Base-by-base conservation (phyloP, 1,140 invertebrate species). In the Drosophila sulfurigaster region DNA sequence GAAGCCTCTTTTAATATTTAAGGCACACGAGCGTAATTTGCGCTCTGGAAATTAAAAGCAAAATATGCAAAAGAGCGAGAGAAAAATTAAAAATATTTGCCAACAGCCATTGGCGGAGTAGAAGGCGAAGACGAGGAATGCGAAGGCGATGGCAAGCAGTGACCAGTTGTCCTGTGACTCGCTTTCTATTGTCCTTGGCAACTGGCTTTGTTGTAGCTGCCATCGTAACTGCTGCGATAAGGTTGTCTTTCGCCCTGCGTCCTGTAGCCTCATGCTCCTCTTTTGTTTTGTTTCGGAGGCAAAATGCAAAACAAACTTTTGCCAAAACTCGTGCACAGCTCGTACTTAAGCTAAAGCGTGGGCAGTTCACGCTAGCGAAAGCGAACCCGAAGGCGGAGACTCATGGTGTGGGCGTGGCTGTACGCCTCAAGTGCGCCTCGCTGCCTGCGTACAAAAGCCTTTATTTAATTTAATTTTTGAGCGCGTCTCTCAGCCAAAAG, bases 391-490 rank as follows among this genome's bases (percentile, higher is more conserved):
- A n/a, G 48, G 25, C 51, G 25, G 30, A 15, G 25, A 32, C 51
- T 28, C 28, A 8, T 28, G 16, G 38, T 20, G 57, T 43, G 49
- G 69, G 75, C 70, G 70, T 77, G 75, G 56, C 69, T n/a, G 20
- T 38, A 46, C 7, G 32, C 51, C 48, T 66, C 62, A 52, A 72
- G 56, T 76, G 52, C 59, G 74, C 74, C 69, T 73, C 69, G 62
- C 62, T 76, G 74, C 68, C 56, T 65, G 63, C 64, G 69, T 63
- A 81, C 70, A 79, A 82, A 79, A 82, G 79, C 77, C 79, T 82
- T 82, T 82, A 82, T 82, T 79, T 82, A 79, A 82, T 82, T 74
- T 82, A 73, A 82, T 82, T 82, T 82, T 70, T 79, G 72, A 75
- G 75, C 71, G 74, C 56, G 60, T 51, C 49, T 57, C 51, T 28